A percentile compares a stretch with the other conserved stretches of the same genome.
Evolutionary conservation across 2,113 vertebrate species (phyloP).

Genomic region (Cavia porcellus): DNA sequence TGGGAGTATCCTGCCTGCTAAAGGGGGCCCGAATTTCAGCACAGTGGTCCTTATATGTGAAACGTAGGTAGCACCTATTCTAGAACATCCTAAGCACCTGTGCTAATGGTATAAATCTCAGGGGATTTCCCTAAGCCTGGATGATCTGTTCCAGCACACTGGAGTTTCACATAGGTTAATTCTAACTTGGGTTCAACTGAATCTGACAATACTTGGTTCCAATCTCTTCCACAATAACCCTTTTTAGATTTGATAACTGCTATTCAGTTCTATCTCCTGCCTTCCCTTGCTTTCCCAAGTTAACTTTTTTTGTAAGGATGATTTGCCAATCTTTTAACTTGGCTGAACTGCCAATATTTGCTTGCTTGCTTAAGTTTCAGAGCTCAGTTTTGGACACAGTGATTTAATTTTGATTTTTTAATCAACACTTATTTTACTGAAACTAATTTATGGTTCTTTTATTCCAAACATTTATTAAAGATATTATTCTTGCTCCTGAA

Average conservation of each 20-base stretch:
- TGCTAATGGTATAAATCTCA: not conserved
- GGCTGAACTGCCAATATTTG: conserved; percentile 13
- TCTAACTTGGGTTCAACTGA: not conserved
- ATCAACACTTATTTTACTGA: conserved; percentile 25
- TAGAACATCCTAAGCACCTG: not conserved
- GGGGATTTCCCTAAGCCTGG: not conserved
- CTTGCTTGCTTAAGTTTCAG: conserved; percentile 25
- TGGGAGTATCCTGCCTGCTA: not conserved
- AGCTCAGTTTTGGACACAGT: conserved; percentile 13
- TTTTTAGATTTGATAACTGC: conserved; percentile 31
- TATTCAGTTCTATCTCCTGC: not conserved
- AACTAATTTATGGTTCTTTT: conserved; percentile 32
- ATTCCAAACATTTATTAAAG: conserved; percentile 47
- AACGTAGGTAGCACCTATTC: not conserved
- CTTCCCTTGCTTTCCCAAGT: conserved; percentile 43
- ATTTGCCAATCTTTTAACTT: conserved; percentile 56
- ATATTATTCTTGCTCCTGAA: not conserved
- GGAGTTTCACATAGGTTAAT: not conserved
- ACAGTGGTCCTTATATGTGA: not conserved
- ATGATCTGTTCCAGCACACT: not conserved
- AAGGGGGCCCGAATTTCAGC: not conserved
- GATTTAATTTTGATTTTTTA: not conserved
- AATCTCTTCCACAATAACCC: not conserved
- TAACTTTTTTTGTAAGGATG: conserved; percentile 19
- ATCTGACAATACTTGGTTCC: not conserved